These are phyloP conservation scores for Peromyscus californicus DNA, from an alignment of 2,113 vertebrate genomes.

Conservation along the genomic window DNA sequence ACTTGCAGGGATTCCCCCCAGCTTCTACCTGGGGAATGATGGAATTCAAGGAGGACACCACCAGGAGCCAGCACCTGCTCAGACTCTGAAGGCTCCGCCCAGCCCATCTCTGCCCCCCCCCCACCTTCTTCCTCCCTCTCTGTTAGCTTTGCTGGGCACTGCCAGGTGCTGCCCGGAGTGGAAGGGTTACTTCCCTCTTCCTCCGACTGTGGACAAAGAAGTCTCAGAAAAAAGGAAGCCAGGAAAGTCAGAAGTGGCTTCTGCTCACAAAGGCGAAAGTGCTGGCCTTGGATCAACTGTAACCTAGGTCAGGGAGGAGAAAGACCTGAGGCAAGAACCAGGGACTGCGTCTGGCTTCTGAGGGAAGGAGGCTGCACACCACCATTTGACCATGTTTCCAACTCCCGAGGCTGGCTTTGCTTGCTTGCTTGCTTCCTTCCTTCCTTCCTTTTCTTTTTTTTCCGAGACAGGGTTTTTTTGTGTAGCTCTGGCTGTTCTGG, in stretches of 20 bases:
- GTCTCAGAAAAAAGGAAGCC: conserved; percentile 71
- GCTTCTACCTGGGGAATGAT: background rate
- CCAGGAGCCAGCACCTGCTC: background rate
- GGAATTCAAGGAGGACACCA: background rate
- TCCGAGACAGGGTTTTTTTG: background rate
- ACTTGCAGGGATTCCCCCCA: background rate
- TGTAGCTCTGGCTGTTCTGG: background rate
- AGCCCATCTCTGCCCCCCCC: too few relatives aligned
- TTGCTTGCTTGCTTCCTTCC: background rate
- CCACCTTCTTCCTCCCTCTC: too few relatives aligned
- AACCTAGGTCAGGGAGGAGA: conserved; percentile 15
- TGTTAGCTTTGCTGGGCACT: background rate
- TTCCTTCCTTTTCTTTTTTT: fast-evolving
- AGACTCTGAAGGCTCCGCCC: background rate
- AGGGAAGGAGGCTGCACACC: background rate
- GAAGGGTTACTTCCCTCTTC: conserved; percentile 56
- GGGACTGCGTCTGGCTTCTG: too few relatives aligned
- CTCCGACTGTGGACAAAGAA: conserved; percentile 34
- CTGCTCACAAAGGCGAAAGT: background rate
- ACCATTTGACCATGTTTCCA: background rate
- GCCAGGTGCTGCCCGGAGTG: background rate
- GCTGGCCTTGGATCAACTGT: background rate
- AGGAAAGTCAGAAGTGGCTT: conserved; percentile 54
- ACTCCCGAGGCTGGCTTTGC: background rate
- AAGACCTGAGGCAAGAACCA: background rate